phyloP scores from a whole-genome alignment of 2,888 invertebrate genomes.

The Andrena marginata region DNA sequence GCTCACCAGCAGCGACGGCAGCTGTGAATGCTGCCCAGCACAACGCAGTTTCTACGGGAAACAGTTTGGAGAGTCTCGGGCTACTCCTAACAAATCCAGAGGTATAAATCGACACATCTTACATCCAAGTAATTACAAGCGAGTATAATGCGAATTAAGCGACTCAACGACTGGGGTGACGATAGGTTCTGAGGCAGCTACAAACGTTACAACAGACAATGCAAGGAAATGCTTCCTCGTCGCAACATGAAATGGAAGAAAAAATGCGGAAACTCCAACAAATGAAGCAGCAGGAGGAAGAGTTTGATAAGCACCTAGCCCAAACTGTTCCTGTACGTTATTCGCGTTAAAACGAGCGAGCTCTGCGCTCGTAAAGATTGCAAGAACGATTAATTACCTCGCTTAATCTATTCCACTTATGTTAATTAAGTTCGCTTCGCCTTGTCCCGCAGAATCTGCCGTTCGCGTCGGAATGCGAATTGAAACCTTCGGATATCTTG shows the following conservation, averaged over 20 bases:
- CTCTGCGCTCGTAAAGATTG: constrained; percentile 21
- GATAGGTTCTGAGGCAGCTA: constrained; percentile 93
- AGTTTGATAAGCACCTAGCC: constrained; percentile 91
- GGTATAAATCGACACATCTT: constrained; percentile 70
- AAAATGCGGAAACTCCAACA: constrained; percentile 89
- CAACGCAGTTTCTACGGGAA: constrained; percentile 75
- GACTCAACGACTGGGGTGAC: constrained; percentile 1
- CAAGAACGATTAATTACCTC: neutral
- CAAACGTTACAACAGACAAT: constrained; percentile 90
- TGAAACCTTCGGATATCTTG: constrained; percentile 86
- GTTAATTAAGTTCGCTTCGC: constrained; percentile 1
- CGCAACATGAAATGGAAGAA: constrained; percentile 89
- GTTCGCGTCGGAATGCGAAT: constrained; percentile 89
- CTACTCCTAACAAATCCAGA: constrained; percentile 83
- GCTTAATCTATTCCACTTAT: neutral
- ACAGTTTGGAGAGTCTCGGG: constrained; percentile 82
- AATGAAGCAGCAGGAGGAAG: constrained; percentile 91
- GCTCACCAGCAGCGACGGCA: constrained; percentile 83
- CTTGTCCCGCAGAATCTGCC: constrained; percentile 86
- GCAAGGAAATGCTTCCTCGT: constrained; percentile 77
- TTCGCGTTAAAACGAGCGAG: constrained; percentile 5
- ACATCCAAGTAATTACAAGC: neutral
- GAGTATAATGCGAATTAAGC: neutral
- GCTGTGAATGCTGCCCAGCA: constrained; percentile 75
- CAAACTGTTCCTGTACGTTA: constrained; percentile 89